A percentile compares a stretch with the other conserved stretches of the same genome.
phyloP scores from a whole-genome alignment of 2,113 vertebrate genomes.

The Zosterops lateralis region DNA sequence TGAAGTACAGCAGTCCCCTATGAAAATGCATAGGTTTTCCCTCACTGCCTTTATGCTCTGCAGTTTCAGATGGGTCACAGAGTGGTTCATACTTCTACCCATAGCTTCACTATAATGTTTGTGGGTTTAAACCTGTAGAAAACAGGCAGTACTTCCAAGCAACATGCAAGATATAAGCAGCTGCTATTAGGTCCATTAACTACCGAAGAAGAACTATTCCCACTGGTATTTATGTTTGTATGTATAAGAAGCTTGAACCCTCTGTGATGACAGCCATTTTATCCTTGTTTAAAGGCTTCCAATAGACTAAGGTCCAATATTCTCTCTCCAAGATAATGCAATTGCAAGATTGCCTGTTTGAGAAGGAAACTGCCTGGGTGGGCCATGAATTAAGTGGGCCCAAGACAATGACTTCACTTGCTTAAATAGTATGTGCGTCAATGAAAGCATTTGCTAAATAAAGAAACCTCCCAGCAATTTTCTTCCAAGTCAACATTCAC shows the following conservation, averaged over 20 bases:
- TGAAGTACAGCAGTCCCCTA: not conserved
- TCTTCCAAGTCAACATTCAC: slow-evolving; percentile 18
- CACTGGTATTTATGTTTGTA: not conserved
- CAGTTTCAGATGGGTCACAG: not conserved
- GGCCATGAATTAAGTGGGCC: not conserved
- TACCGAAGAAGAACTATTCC: not conserved
- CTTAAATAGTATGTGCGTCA: slow-evolving; percentile 15
- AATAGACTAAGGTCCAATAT: not conserved
- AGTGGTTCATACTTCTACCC: not conserved
- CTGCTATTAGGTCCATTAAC: not conserved
- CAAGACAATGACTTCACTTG: slow-evolving; percentile 37
- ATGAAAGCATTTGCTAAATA: slow-evolving; percentile 48
- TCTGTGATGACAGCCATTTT: not conserved
- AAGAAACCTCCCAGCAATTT: slow-evolving; percentile 36
- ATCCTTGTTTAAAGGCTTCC: not conserved
- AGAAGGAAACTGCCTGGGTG: slow-evolving; percentile 27
- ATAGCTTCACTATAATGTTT: not conserved
- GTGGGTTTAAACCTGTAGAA: not conserved
- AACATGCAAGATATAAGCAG: not conserved
- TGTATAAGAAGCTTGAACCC: not conserved
- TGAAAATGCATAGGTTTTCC: not conserved
- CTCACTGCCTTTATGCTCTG: not conserved
- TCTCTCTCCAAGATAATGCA: not conserved
- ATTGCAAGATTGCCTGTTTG: not conserved
- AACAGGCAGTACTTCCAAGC: not conserved